Evolutionary conservation across 2,113 vertebrate genomes (phyloP).

Genomic region (Platysternon megacephalum): DNA sequence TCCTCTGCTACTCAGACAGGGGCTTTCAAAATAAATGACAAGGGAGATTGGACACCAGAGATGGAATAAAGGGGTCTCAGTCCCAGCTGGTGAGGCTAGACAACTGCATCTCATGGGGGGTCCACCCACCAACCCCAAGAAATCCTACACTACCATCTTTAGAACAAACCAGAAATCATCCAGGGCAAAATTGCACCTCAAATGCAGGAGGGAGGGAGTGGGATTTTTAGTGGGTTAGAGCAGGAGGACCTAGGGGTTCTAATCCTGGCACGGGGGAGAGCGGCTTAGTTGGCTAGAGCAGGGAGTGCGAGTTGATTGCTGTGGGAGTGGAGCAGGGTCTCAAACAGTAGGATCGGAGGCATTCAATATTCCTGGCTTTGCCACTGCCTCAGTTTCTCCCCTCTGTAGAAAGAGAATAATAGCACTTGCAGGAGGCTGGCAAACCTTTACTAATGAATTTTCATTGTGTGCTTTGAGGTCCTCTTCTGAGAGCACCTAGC

Average conservation of each 20-base stretch:
- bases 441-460: background rate
- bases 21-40: background rate
- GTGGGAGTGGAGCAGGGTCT: background rate
- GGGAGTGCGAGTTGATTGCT: too few species aligned
- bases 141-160: too few species aligned
- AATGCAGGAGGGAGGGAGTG: too few species aligned
- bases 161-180: too few species aligned
- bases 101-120: too few species aligned
- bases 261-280: too few species aligned
- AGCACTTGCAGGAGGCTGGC: background rate
- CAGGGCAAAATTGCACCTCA: too few species aligned
- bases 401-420: background rate
- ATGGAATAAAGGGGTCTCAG: background rate
- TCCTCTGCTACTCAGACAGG: background rate
- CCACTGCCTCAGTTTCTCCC: background rate
- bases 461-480: background rate
- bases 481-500: background rate
- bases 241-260: too few species aligned
- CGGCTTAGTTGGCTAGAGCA: too few species aligned
- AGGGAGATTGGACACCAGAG: background rate
- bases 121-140: too few species aligned
- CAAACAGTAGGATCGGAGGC: background rate
- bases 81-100: background rate
- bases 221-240: too few species aligned
- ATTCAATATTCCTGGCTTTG: background rate